Evolutionary conservation across 2,113 vertebrate genomes (phyloP), one percentile per base, ranked within the genome.

Genomic region (Hippocampus mohnikei): DNA sequence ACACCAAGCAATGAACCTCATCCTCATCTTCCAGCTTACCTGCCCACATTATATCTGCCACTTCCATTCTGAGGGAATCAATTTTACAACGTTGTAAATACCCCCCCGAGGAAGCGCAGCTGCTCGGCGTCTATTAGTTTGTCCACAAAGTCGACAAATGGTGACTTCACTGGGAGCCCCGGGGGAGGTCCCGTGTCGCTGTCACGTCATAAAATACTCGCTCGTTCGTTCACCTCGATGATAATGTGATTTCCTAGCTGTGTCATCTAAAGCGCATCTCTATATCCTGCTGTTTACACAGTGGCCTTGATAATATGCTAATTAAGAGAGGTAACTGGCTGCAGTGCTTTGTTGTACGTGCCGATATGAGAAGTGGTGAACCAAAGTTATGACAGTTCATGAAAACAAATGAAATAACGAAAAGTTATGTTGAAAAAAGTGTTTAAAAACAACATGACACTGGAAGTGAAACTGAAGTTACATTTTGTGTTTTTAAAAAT

Each of bases 41-140:
- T 71, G 56, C 62, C 55, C 61, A 58, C 52, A 33, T 64, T 70
- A 59, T 63, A 75, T 60, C 67, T 74, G 68, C 75, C 81, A 71
- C 75, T 74, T 68, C 2, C 5, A 67, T 67, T 67, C 68, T 77
- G 52, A 78, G 27, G n/a, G 37, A 67, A 82, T 84, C 20, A 37
- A 77, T 81, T 81, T 75, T 75, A 72, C 60, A 48, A 74, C 67
- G 42, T 29, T 64, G 58, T 73, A 78, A 81, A 76, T 70, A 65
- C 25, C 41, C 75, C 70, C 52, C 56, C 5, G 23, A 15, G 48
- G 48, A 20, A 16, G 48, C 48, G 48, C 48, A 18, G 52, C 52
- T 44, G 8, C 56, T 68, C 50, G 46, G 42, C 59, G 48, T 71
- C 70, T 61, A 53, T 74, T 78, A 63, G 65, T 67, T 69, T 52